Conservation (phyloP, 1,140 invertebrate genomes). For the Leptonema lineaticorne region DNA sequence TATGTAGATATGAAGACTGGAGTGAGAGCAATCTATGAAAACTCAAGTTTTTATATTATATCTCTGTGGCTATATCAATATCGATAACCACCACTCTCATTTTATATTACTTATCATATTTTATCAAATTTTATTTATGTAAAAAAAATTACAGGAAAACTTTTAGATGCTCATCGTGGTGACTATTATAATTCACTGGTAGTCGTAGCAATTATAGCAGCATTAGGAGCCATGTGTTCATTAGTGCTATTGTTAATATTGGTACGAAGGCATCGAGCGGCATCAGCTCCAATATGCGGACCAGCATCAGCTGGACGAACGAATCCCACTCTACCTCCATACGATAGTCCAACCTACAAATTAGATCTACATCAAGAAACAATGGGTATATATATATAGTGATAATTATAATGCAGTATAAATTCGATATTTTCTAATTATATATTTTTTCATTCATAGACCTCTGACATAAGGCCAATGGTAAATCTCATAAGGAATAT, state of each 20-base stretch:
- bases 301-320: conserved; percentile 49
- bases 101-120: background rate
- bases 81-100: background rate
- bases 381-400: conserved; percentile 64
- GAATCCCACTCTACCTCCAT: conserved; percentile 74
- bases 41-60: background rate
- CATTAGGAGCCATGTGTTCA: conserved; percentile 77
- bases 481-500: conserved; percentile 22
- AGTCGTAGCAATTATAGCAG: conserved; percentile 82
- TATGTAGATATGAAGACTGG: no score
- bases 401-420: conserved; percentile 1
- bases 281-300: conserved; percentile 66
- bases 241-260: conserved; percentile 77
- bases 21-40: background rate
- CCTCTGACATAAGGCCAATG: conserved; percentile 37
- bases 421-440: background rate
- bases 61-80: background rate
- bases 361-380: conserved; percentile 88
- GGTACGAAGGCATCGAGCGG: conserved; percentile 69
- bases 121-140: conserved; percentile 20
- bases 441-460: conserved; percentile 27
- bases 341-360: conserved; percentile 93
- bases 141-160: conserved; percentile 61
- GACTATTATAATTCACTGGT: conserved; percentile 86
- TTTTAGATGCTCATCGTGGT: conserved; percentile 62